Percentiles rank a stretch among this genome's conserved stretches.
These are phyloP conservation scores for Otolemur garnettii DNA, from an alignment of 2,113 vertebrate species.

Conservation along the genomic window DNA sequence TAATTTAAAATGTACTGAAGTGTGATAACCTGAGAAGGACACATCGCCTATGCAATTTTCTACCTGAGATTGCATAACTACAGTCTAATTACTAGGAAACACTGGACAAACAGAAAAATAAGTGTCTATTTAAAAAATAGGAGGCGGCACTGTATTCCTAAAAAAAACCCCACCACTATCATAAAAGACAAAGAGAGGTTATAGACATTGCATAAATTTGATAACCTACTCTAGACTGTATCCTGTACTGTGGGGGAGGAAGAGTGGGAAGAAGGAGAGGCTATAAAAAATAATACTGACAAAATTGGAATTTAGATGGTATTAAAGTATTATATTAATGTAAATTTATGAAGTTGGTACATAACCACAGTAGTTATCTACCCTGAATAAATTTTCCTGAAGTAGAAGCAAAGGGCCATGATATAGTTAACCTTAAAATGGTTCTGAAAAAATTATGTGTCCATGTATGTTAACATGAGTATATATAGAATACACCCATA, in stretches of 20 bases:
- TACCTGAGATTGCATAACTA: neutral
- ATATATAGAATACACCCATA: neutral
- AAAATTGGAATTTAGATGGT: constrained; percentile 25
- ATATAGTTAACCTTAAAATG: neutral
- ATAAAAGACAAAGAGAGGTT: constrained; percentile 40
- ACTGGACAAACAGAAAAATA: constrained; percentile 25
- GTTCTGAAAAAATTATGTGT: neutral
- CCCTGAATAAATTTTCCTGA: neutral
- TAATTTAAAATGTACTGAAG: constrained; percentile 12
- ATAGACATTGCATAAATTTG: neutral
- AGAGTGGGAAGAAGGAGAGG: neutral
- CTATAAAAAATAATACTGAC: neutral
- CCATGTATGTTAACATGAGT: neutral
- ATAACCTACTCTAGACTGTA: neutral
- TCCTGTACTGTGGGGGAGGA: neutral
- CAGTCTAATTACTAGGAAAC: constrained; percentile 44
- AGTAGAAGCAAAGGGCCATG: neutral
- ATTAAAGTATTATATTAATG: neutral
- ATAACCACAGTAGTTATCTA: neutral
- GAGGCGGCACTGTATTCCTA: neutral
- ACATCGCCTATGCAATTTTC: neutral
- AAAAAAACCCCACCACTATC: neutral
- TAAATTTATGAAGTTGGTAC: neutral
- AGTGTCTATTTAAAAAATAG: neutral
- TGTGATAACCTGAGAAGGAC: neutral